Evolutionary conservation across 2,888 invertebrate genomes (phyloP).

Genomic region (Abrostola triplasia): DNA sequence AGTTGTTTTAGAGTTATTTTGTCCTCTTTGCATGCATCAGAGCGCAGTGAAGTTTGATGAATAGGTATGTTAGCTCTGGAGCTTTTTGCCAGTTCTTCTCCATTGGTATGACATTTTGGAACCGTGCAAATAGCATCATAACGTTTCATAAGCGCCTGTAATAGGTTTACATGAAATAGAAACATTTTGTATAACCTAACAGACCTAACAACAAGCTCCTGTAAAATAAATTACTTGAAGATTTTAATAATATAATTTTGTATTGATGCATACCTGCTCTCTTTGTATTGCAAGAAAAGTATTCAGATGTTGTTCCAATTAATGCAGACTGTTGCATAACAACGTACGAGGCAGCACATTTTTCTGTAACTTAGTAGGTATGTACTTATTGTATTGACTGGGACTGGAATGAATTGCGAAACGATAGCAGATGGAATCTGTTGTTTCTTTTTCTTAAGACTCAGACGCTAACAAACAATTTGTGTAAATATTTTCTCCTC

Average conservation of each 20-base stretch:
- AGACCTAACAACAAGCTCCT: no score
- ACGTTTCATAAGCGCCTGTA: no score
- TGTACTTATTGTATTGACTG: constrained; percentile 1
- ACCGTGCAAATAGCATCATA: no score
- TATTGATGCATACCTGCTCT: neutral
- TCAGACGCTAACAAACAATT: neutral
- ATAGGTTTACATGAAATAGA: no score
- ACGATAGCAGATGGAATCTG: constrained; percentile 18
- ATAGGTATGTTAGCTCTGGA: no score
- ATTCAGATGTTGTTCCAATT: neutral
- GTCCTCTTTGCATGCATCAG: neutral
- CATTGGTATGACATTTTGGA: no score
- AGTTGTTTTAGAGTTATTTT: neutral
- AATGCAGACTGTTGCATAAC: constrained; percentile 13
- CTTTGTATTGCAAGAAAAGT: neutral
- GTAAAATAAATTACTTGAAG: no score
- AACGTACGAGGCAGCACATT: constrained; percentile 18
- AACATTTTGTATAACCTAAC: no score
- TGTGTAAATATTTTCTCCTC: neutral
- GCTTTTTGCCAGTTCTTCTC: no score
- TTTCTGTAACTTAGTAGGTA: neutral
- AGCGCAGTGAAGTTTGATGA: no score
- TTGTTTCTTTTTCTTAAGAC: constrained; percentile 6
- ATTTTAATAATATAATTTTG: no score
- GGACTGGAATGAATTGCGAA: constrained; percentile 31